Percentiles rank a stretch among this genome's conserved stretches.
phyloP scores from a whole-genome alignment of 1,140 invertebrate genomes.

The Cataglyphis hispanica region DNA sequence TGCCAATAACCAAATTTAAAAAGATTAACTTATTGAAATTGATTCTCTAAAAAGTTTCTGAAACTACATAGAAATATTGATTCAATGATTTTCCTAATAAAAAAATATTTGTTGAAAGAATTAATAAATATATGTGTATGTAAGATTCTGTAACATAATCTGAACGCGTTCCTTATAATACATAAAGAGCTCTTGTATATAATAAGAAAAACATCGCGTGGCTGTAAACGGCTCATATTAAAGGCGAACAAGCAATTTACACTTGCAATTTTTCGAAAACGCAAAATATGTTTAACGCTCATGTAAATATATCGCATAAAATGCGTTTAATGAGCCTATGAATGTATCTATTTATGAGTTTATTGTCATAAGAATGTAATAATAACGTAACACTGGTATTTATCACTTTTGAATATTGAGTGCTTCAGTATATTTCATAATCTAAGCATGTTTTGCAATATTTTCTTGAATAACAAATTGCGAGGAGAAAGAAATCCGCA shows the following conservation, averaged over 20 bases:
- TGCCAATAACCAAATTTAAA: neutral
- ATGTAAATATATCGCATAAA: neutral
- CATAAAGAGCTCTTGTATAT: neutral
- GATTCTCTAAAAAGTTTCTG: neutral
- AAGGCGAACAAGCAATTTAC: constrained; percentile 17
- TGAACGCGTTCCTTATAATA: neutral
- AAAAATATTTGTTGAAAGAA: neutral
- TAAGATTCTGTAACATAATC: neutral
- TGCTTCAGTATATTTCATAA: constrained; percentile 7
- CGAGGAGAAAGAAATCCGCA: constrained; percentile 22
- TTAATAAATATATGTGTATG: neutral
- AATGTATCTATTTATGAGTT: constrained; percentile 9
- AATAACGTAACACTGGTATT: constrained; percentile 36
- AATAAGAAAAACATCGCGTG: neutral
- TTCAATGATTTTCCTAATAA: neutral
- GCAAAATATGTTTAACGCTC: neutral
- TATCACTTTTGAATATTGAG: constrained; percentile 28
- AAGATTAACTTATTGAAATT: neutral
- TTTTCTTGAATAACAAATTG: constrained; percentile 57
- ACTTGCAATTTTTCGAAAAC: neutral
- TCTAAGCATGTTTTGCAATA: constrained; percentile 35
- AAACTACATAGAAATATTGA: neutral
- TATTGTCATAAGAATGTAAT: constrained; percentile 37
- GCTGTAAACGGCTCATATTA: neutral
- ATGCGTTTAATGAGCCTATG: neutral